A percentile compares a stretch with the other conserved stretches of the same genome.
Conservation (phyloP, 2,113 vertebrate species). For the Cynopterus brachyotis region DNA sequence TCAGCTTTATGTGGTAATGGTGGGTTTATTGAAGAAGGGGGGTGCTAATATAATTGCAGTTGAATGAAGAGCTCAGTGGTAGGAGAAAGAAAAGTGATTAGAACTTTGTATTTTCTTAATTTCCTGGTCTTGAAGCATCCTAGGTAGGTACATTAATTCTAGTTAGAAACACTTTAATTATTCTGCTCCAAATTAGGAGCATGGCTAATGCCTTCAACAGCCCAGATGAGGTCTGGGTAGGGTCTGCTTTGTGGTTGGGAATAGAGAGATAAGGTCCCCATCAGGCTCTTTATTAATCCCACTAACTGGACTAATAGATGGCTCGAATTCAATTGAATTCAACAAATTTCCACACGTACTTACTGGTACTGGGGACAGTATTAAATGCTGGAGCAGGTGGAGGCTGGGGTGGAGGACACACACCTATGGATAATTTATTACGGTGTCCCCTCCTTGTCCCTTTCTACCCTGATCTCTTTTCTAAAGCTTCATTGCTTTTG, state of each 20-base stretch:
- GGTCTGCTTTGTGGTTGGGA: background rate
- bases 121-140: background rate
- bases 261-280: background rate
- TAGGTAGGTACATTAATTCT: background rate
- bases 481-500: background rate
- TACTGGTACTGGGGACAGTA: background rate
- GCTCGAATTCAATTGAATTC: background rate
- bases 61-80: conserved; percentile 15
- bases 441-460: background rate
- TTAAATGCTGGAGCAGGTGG: background rate
- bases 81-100: background rate
- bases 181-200: background rate
- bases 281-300: background rate
- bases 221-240: background rate
- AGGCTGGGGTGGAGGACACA: background rate
- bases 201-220: background rate
- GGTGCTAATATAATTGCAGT: background rate
- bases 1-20: background rate
- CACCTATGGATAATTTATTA: background rate
- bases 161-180: background rate
- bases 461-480: background rate
- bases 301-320: background rate
- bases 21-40: background rate
- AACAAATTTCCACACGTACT: background rate
- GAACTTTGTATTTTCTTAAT: background rate